Base-by-base conservation (phyloP, 2,113 vertebrate species). In the Nothocercus julius region DNA sequence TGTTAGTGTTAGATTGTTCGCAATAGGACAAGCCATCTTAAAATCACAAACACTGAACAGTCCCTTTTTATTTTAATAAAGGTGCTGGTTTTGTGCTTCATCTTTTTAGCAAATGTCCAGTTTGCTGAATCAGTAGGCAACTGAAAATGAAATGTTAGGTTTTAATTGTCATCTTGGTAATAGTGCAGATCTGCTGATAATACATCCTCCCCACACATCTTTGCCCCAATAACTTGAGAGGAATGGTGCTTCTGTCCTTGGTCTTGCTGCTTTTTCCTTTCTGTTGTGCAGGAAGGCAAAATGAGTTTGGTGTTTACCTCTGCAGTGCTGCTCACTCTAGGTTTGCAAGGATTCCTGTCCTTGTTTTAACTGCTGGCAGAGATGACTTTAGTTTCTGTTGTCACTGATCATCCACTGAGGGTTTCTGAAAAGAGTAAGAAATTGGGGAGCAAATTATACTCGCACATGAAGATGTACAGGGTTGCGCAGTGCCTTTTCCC, bases 371-470 rank as follows among this genome's bases (percentile, higher is more conserved):
- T 75, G 8, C 40, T 58, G 38, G 5, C 24, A 28, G 59, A 0
- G 1, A 5, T 11, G 24, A 8, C 27, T 70, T 86, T 51, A 53
- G 4, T 44, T 90, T 83, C 25, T 56, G 4, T 74, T 42, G 32
- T 32, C 49, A 7, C 40, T 36, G 11, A 40, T 17, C 13, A 56
- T 78, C 27, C 12, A 0, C 44, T 64, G 0, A 25, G 27, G 8
- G 28, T 42, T 82, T 89, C 47, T 79, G 62, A 76, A 87, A 87
- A 36, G 14, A 13, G 17, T 15, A 85, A 72, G 47, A 56, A 79
- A 28, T 45, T 62, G 54, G 34, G 38, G n/a, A 74, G 22, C 8
- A 68, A 79, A 25, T 80, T 4, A 0, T 76, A n/a, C 66, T 69
- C 82, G 67, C 44, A 27, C 19, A 40, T 49, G 15, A 38, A 40